phyloP scores from a whole-genome alignment of 1,140 invertebrate species.

The Tribolium castaneum region DNA sequence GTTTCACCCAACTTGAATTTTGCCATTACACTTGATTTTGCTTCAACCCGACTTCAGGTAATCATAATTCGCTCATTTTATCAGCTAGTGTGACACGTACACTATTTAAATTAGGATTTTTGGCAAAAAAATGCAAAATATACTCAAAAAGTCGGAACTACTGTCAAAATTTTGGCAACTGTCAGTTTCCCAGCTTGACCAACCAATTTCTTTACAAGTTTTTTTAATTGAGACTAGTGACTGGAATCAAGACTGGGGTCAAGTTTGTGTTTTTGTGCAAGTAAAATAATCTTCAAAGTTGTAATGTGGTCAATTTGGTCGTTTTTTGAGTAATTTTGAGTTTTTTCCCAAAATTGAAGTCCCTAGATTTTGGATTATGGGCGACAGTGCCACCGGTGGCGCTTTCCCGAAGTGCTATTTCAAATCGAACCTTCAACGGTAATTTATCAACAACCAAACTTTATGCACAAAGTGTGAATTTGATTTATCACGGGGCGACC shows the following conservation, averaged over 20 bases:
- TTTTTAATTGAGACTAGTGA: too few species aligned
- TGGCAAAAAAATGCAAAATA: background rate
- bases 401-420: background rate
- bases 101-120: background rate
- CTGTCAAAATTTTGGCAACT: background rate
- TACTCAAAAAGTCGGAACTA: background rate
- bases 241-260: background rate
- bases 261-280: background rate
- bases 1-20: background rate
- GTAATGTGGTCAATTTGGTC: background rate
- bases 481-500: background rate
- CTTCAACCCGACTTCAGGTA: background rate
- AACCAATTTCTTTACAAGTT: too few species aligned
- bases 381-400: background rate
- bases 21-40: background rate
- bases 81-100: background rate
- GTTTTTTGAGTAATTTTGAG: too few species aligned
- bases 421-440: background rate
- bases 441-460: background rate
- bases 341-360: background rate
- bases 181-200: background rate
- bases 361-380: background rate
- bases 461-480: background rate
- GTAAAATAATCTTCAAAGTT: background rate
- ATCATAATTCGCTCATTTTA: background rate